Evolutionary conservation across 1,140 invertebrate genomes (phyloP), one percentile per base, ranked within the genome.

Genomic region (Drosophila pseudoobscura): DNA sequence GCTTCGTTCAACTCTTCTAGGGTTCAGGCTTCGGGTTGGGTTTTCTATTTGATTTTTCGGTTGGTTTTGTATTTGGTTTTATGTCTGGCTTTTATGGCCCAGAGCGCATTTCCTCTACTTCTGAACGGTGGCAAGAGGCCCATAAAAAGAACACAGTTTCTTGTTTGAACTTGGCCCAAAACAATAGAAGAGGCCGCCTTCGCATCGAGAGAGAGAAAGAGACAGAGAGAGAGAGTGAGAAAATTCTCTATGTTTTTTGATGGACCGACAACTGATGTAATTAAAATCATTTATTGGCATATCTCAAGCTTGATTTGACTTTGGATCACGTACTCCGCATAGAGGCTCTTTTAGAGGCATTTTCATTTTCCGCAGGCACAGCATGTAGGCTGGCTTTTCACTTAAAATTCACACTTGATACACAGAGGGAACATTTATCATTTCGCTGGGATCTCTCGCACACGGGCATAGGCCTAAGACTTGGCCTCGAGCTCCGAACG

Each of bases 381-480:
- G 29, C 31, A 26, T 26, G 24, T 26, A 3, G 29, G 29, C 8
- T 31, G 31, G 66, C 68, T 88, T 89, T 87, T 88, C 71, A 88
- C 84, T 87, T 87, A 87, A 89, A 87, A 87, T 87, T 87, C 83
- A 87, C 83, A 88, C 83, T 87, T 89, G 84, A 79, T 87, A 83
- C 83, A 83, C 83, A 46, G 11, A 62, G 55, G 43, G 51, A 55
- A 74, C 83, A 82, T 88, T 88, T 87, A 87, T 87, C 83, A 88
- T 79, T 88, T 75, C 66, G 71, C 71, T 88, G 71, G 75, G 83
- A 87, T 87, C 83, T 83, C 64, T 55, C 8, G 63, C 8, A 26
- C 4, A 26, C 24, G 24, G 24, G 24, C 24, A 5, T 4, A 3
- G 24, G 13, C 20, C 20, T 1, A 20, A 20, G 15, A 15, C 17